Conservation (phyloP, 2,888 invertebrate species). For the Acleris holmiana region DNA sequence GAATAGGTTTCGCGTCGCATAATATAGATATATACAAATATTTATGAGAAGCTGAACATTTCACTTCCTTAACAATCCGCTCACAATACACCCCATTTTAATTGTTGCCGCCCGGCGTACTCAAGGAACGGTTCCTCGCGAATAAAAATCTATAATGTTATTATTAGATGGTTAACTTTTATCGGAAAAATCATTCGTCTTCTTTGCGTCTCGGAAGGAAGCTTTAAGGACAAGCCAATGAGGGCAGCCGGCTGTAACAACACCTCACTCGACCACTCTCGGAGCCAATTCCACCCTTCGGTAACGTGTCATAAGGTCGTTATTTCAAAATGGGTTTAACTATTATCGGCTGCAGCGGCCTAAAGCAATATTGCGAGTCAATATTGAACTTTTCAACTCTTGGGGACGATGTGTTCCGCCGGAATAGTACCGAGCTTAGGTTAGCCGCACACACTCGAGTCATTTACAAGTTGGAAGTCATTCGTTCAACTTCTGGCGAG, state of each 20-base stretch:
- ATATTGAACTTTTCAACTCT: conserved; percentile 79
- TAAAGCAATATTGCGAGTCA: conserved; percentile 81
- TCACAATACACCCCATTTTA: conserved; percentile 20
- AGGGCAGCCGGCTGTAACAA: conserved; percentile 71
- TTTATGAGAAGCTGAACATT: conserved; percentile 10
- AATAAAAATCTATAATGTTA: conserved; percentile 47
- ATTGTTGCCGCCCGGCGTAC: conserved; percentile 14
- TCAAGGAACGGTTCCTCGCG: conserved; percentile 23
- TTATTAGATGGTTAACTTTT: conserved; percentile 55
- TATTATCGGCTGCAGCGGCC: conserved; percentile 74
- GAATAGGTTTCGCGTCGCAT: too few species aligned
- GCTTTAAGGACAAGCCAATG: conserved; percentile 79
- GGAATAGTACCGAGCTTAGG: conserved; percentile 51
- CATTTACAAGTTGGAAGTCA: conserved; percentile 34
- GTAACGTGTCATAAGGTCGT: conserved; percentile 65
- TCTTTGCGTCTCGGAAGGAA: conserved; percentile 65
- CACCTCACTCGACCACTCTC: conserved; percentile 62
- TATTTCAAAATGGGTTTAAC: conserved; percentile 63
- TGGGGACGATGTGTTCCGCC: conserved; percentile 70
- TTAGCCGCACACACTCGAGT: conserved; percentile 25
- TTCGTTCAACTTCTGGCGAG: conserved; percentile 19
- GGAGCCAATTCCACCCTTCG: conserved; percentile 65
- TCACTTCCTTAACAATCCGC: conserved; percentile 18
- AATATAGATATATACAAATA: too few species aligned
- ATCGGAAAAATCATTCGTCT: conserved; percentile 58